Evolutionary conservation across 2,888 invertebrate genomes (phyloP).

Genomic region (Drosophila mimetica): DNA sequence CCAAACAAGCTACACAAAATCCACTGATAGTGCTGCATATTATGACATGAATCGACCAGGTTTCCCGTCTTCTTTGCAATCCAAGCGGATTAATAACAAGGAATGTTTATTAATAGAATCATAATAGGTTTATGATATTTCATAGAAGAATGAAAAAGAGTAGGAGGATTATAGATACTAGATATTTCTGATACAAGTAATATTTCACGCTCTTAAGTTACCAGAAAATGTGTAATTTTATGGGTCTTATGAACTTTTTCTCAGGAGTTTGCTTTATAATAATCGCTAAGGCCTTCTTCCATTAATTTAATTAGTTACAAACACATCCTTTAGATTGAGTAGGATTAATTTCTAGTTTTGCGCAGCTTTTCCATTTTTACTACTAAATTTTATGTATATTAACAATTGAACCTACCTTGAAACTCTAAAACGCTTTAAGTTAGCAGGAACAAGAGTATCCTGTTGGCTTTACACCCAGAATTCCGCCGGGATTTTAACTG

Average conservation of each 20-base stretch:
- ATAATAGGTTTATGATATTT: neutral
- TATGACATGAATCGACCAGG: slow-evolving; percentile 4
- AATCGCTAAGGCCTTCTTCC: no score
- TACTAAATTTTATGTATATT: no score
- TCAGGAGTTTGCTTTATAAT: no score
- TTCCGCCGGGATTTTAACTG: neutral
- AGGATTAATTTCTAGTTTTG: no score
- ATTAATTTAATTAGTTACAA: no score
- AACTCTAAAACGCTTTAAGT: no score
- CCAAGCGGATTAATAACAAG: neutral
- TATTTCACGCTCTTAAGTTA: neutral
- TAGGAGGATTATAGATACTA: neutral
- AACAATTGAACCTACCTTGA: no score
- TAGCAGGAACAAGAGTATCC: no score
- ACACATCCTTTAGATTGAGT: no score
- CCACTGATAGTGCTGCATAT: slow-evolving; percentile 22
- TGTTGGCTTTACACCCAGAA: neutral
- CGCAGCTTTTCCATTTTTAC: no score
- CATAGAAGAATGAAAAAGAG: neutral
- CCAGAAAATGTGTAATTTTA: neutral
- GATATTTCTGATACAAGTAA: neutral
- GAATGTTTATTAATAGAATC: neutral
- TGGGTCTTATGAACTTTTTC: no score
- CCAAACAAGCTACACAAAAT: slow-evolving; percentile 5
- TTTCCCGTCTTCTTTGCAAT: neutral